A percentile compares a stretch with the other conserved stretches of the same genome.
Evolutionary conservation across 2,797 vertebrate genomes (phyloP).

Genomic region (Ctenopoma kingsleyae): DNA sequence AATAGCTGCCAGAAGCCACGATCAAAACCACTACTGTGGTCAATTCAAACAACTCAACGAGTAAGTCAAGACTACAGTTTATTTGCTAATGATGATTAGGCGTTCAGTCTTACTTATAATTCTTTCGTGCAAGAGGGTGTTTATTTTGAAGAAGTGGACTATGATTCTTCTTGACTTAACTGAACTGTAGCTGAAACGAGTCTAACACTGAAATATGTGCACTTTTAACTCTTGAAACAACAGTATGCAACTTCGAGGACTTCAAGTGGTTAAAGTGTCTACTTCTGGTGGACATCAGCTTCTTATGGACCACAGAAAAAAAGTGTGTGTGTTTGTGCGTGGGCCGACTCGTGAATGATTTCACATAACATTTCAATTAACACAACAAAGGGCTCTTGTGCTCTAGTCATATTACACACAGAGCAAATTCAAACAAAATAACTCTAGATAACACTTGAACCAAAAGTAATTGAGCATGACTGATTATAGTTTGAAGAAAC

Average conservation of each 20-base stretch:
- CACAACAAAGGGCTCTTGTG: constrained; percentile 51
- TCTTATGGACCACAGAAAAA: constrained; percentile 12
- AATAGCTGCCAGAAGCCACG: constrained; percentile 39
- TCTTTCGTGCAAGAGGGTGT: background rate
- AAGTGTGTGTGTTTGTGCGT: constrained; percentile 1
- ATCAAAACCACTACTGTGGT: constrained; percentile 57
- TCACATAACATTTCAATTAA: constrained; percentile 40
- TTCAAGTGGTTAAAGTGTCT: constrained; percentile 1
- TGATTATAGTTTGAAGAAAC: constrained; percentile 55
- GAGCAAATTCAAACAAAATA: constrained; percentile 37
- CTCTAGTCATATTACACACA: constrained; percentile 9
- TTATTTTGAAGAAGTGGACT: constrained; percentile 9
- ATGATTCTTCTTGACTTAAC: background rate
- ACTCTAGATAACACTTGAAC: constrained; percentile 43
- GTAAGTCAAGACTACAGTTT: constrained; percentile 47
- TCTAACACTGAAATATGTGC: background rate
- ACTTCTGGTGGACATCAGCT: constrained; percentile 3
- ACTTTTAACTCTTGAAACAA: background rate
- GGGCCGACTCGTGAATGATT: constrained; percentile 15
- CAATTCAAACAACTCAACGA: constrained; percentile 27
- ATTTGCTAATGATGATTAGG: constrained; percentile 39
- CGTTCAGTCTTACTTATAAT: constrained; percentile 14
- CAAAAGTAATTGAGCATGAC: constrained; percentile 47
- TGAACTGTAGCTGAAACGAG: background rate
- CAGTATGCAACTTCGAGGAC: background rate